Conservation (phyloP, 2,797 vertebrate genomes). For the Remorina albescens region DNA sequence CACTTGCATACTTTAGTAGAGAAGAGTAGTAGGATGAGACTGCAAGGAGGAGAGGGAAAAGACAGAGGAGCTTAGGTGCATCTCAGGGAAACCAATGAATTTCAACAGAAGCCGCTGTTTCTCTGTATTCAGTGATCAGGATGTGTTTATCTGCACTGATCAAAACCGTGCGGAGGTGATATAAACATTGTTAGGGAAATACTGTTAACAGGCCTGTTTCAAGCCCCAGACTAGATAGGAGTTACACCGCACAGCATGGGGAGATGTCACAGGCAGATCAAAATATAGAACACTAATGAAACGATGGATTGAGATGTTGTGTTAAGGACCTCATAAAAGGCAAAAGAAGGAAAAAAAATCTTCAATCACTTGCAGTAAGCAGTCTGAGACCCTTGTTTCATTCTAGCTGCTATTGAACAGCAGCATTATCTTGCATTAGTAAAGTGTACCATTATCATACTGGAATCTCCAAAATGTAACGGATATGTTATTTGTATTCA, state of each 20-base stretch:
- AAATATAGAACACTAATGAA: conserved; percentile 79
- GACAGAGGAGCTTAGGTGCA: conserved; percentile 40
- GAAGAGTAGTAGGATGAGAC: conserved; percentile 32
- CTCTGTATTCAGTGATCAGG: conserved; percentile 72
- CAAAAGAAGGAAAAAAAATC: conserved; percentile 34
- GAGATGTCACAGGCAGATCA: conserved; percentile 78
- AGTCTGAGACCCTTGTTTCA: conserved; percentile 58
- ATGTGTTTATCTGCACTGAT: conserved; percentile 78
- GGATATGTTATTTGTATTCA: conserved; percentile 51
- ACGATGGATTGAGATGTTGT: conserved; percentile 74
- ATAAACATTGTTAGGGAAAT: conserved; percentile 81
- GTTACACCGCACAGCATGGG: conserved; percentile 70
- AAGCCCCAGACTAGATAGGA: conserved; percentile 69
- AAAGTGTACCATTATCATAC: conserved; percentile 23
- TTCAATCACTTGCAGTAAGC: conserved; percentile 72
- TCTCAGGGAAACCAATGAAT: conserved; percentile 54
- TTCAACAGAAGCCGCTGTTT: conserved; percentile 63
- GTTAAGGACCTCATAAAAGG: conserved; percentile 72
- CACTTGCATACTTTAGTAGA: conserved; percentile 39
- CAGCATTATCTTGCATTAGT: conserved; percentile 31
- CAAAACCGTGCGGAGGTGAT: conserved; percentile 78
- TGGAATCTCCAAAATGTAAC: conserved; percentile 32
- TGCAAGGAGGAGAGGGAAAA: conserved; percentile 26
- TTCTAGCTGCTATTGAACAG: conserved; percentile 42
- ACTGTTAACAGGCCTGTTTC: conserved; percentile 74